These are phyloP conservation scores for Aurelia sp. DNA, from an alignment of 30 jellyfish, hydroid and myxozoan genomes.

Conservation along the genomic window DNA sequence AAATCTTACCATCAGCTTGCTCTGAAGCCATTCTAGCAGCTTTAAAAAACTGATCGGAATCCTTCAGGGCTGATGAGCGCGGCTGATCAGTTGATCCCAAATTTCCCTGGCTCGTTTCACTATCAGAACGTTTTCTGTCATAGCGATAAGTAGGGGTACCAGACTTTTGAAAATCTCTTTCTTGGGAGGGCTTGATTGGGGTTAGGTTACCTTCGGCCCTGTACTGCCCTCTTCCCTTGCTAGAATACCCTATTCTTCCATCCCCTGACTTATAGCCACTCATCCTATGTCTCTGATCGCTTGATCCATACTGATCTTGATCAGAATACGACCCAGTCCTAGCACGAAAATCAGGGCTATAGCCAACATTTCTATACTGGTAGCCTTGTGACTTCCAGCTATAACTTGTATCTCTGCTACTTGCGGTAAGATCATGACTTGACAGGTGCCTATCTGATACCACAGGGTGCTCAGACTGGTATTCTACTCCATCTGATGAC, in stretches of 20 bases:
- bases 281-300: conserved; percentile 15
- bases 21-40: neutral
- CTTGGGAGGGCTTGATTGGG: conserved; percentile 5
- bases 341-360: conserved; percentile 11
- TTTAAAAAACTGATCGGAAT: neutral
- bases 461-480: neutral
- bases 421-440: conserved; percentile 11
- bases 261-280: conserved; percentile 13
- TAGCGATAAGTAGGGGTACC: neutral
- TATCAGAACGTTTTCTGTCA: conserved; percentile 12
- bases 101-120: conserved; percentile 9
- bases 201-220: neutral
- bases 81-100: neutral
- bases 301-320: conserved; percentile 1
- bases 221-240: neutral
- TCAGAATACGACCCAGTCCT: conserved; percentile 23
- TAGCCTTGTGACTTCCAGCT: conserved; percentile 26
- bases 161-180: conserved; percentile 31
- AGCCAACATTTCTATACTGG: conserved; percentile 6
- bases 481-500: conserved; percentile 27
- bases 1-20: neutral
- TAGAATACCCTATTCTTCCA: conserved; percentile 14
- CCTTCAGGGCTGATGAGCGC: neutral
- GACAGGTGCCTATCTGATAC: conserved; percentile 20
- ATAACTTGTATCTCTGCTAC: conserved; percentile 21